Base-by-base conservation (phyloP, 1,140 invertebrate species). In the Homalodisca vitripennis region DNA sequence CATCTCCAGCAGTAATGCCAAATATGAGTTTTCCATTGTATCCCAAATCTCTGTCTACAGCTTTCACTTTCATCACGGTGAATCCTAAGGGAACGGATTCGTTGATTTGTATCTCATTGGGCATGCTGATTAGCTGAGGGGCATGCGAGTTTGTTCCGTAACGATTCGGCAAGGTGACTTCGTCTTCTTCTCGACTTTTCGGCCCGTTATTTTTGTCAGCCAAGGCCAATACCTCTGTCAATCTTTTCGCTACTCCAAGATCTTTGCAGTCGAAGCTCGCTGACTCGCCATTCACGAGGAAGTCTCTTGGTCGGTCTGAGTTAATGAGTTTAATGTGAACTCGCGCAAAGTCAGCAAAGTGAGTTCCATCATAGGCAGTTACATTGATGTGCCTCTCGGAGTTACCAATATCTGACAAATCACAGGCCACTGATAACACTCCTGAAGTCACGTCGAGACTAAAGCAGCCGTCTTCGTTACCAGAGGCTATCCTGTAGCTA, bases 391-490 rank as follows among this genome's bases (percentile, higher is more conserved):
- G 81, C 12, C 92, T 82, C 53, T 89, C 88, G n/a, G 83, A 80
- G 0, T 84, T 80, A 14, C 84, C 83, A 0, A 93, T 81, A 73
- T 93, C 89, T 41, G 82, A 82, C 22, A 97, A 78, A 76, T 95
- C 92, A 77, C 95, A 98, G 17, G 80, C 77, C 0, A 78, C 77
- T 22, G 81, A 83, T 0, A 93, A 77, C 2, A 85, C 82, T 0
- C 95, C 95, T 0, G 89, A 89, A 0, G 85, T 86, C 0, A 88
- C 80, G 75, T 95, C 92, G 10, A 98, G 81, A n/a, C 85, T 83
- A 79, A 98, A 98, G 78, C 94, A 97, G 20, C 87, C 87, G 78
- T 97, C 94, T 72, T 91, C 89, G 79, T 95, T 97, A 0, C 94
- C 93, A 13, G 92, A 89, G 0, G 92, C 88, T 17, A 96, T 87